Evolutionary conservation across 2,888 invertebrate genomes (phyloP).

Genomic region (Cephus pygmeus): DNA sequence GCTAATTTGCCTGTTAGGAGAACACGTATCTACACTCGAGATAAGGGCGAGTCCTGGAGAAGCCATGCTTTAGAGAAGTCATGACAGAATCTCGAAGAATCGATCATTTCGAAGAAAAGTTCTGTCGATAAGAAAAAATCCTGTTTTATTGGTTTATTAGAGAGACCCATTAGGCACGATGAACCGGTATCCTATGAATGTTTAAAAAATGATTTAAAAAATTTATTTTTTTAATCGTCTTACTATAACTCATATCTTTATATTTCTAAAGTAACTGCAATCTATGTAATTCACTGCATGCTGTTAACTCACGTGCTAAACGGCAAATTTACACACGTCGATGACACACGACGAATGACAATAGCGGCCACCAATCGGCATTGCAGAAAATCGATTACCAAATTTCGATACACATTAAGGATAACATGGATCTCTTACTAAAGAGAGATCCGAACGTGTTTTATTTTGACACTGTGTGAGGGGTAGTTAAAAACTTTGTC

Average conservation of each 20-base stretch:
- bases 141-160: no score
- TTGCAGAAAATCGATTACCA: neutral
- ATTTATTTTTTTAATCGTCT: no score
- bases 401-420: no score
- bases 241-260: neutral
- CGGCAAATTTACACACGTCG: neutral
- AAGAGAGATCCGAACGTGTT: neutral
- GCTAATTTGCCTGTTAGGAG: slow-evolving; percentile 53
- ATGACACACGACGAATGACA: no score
- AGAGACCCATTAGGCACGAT: neutral
- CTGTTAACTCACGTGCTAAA: neutral
- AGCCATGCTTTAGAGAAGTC: neutral
- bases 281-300: no score
- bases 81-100: neutral
- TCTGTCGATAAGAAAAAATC: neutral
- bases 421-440: no score
- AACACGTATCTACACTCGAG: slow-evolving; percentile 50
- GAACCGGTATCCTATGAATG: neutral
- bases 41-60: slow-evolving; percentile 36
- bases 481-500: neutral
- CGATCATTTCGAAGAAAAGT: neutral
- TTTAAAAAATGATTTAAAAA: neutral
- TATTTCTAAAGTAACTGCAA: neutral
- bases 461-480: neutral
- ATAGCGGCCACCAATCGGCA: neutral